Conservation (phyloP, 2,113 vertebrate genomes). For the Motacilla alba region DNA sequence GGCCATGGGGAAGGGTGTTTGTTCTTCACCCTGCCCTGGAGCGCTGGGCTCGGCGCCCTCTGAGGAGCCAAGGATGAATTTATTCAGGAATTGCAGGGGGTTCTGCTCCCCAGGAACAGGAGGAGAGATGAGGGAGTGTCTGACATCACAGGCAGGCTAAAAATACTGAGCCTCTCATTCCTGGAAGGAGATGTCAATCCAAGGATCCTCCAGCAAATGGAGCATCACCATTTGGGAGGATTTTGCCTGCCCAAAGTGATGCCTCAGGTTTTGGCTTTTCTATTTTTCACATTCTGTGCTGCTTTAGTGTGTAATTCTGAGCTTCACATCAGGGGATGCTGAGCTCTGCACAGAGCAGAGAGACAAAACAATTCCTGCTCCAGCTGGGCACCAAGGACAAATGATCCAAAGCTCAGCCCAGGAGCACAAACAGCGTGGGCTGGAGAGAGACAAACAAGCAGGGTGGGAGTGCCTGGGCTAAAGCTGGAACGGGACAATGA, state of each 20-base stretch:
- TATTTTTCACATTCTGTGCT: no score
- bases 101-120: not conserved
- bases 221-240: fast-evolving
- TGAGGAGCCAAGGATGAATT: not conserved
- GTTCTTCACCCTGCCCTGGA: not conserved
- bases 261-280: no score
- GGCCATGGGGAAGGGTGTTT: not conserved
- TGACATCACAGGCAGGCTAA: not conserved
- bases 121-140: not conserved
- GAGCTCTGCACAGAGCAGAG: no score
- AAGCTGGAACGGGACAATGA: no score
- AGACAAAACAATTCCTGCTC: no score
- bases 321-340: no score
- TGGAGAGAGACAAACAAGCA: no score
- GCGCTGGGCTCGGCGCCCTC: not conserved
- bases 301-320: no score
- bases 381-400: no score
- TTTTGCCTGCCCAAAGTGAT: not conserved
- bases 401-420: no score
- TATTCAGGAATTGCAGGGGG: not conserved
- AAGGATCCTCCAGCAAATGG: fast-evolving
- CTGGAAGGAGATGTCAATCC: not conserved
- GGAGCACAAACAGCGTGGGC: no score
- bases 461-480: no score
- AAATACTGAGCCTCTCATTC: not conserved